A percentile compares a stretch with the other conserved stretches of the same genome.
Conservation (phyloP, 2,888 invertebrate genomes). For the Marronus borbonicus region DNA sequence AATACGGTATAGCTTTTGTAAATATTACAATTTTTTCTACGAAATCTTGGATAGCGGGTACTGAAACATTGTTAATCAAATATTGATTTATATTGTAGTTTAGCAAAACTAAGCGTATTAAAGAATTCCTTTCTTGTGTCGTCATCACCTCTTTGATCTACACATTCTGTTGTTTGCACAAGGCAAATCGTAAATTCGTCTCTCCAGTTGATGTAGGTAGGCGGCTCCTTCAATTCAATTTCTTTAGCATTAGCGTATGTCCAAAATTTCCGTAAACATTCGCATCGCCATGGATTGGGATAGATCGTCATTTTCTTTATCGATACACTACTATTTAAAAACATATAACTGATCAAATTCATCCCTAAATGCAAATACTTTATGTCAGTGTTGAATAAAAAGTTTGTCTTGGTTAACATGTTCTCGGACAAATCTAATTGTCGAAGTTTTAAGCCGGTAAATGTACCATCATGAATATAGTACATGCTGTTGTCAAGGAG, state of each 20-base stretch:
- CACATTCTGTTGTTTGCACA: constrained; percentile 16
- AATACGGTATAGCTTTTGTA: too few relatives aligned
- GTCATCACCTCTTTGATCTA: constrained; percentile 3
- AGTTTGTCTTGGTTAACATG: constrained; percentile 36
- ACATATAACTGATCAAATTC: constrained; percentile 44
- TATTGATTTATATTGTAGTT: constrained; percentile 24
- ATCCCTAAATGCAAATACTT: constrained; percentile 41
- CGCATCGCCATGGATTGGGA: constrained; percentile 47
- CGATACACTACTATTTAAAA: constrained; percentile 1
- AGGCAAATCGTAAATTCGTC: constrained; percentile 34
- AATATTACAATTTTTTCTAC: too few relatives aligned
- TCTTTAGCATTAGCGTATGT: not conserved
- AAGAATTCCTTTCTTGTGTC: constrained; percentile 32
- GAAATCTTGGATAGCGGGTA: too few relatives aligned
- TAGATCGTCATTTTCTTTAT: constrained; percentile 40
- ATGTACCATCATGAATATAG: constrained; percentile 34
- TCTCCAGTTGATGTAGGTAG: constrained; percentile 23
- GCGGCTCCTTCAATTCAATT: constrained; percentile 33
- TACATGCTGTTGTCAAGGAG: constrained; percentile 28
- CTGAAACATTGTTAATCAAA: constrained; percentile 5
- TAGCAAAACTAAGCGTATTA: constrained; percentile 26
- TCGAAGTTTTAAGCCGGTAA: not conserved
- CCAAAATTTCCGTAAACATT: constrained; percentile 42
- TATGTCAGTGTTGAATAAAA: constrained; percentile 20
- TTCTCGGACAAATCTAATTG: constrained; percentile 40